A percentile compares a stretch with the other conserved stretches of the same genome.
These are phyloP conservation scores for Avahi laniger DNA, from an alignment of 2,797 vertebrate genomes.

Conservation along the genomic window DNA sequence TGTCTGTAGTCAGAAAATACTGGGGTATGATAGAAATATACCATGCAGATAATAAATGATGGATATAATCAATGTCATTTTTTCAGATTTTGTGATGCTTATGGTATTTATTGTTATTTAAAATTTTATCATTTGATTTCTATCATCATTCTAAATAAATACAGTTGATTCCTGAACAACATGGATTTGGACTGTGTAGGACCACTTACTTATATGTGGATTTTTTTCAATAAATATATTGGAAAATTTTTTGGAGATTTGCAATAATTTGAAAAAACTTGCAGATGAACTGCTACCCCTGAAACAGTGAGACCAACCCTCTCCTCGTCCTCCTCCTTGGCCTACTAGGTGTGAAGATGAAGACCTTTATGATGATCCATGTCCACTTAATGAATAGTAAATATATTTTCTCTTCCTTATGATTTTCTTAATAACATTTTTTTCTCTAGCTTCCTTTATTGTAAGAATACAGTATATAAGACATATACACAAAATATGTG, in stretches of 20 bases:
- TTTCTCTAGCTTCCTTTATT: background rate
- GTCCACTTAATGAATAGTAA: background rate
- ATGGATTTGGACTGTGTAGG: background rate
- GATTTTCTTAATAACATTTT: background rate
- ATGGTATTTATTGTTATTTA: background rate
- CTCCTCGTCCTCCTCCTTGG: background rate
- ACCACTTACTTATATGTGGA: background rate
- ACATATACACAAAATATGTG: background rate
- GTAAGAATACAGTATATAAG: background rate
- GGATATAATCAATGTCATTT: background rate
- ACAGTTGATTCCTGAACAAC: background rate
- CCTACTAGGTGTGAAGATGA: background rate
- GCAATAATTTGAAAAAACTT: background rate
- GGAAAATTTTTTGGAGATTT: background rate
- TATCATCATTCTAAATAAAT: slow-evolving; percentile 14
- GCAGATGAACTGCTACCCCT: background rate
- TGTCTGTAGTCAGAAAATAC: background rate
- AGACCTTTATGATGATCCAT: background rate
- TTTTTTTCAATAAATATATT: background rate
- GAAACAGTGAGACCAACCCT: background rate
- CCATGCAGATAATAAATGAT: background rate
- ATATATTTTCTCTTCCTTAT: background rate
- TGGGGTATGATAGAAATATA: background rate
- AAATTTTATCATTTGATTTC: background rate
- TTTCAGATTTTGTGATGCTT: background rate